Conservation (phyloP, 1,140 invertebrate species). For the Drosophila arizonae region DNA sequence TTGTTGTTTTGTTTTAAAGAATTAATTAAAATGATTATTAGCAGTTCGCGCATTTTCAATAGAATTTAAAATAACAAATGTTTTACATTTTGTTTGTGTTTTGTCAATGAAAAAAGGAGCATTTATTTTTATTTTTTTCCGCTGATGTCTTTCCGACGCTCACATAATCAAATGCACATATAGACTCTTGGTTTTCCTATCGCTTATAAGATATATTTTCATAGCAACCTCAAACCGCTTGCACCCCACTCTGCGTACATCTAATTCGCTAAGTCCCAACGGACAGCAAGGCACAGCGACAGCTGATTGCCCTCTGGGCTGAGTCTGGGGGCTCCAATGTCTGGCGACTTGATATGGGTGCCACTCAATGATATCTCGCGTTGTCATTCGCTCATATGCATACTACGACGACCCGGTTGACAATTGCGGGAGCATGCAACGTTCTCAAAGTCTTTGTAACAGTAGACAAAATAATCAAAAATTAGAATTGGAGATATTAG, state of each 20-base stretch:
- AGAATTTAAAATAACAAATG: background rate
- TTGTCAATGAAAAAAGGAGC: too few relatives aligned
- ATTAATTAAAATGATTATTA: conserved; percentile 15
- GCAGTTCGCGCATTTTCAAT: background rate
- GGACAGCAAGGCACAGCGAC: conserved; percentile 11
- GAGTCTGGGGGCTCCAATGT: conserved; percentile 14
- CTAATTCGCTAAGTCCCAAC: conserved; percentile 45
- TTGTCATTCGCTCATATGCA: conserved; percentile 50
- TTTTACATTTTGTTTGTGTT: too few relatives aligned
- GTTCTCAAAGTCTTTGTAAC: background rate
- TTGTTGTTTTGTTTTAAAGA: conserved; percentile 10
- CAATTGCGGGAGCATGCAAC: background rate
- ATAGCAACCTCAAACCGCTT: conserved; percentile 20
- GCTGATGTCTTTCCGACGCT: background rate
- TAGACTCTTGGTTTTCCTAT: conserved; percentile 23
- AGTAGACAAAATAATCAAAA: background rate
- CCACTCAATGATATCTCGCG: conserved; percentile 63
- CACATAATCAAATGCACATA: conserved; percentile 52
- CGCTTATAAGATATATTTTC: conserved; percentile 48
- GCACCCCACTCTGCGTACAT: conserved; percentile 16
- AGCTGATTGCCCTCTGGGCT: conserved; percentile 14
- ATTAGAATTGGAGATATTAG: too few relatives aligned
- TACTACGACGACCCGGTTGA: background rate
- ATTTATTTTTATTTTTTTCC: too few relatives aligned
- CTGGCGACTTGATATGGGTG: conserved; percentile 28